Percentiles rank a stretch among this genome's conserved stretches.
phyloP scores from a whole-genome alignment of 2,113 vertebrate genomes.

The Bufo gargarizans region DNA sequence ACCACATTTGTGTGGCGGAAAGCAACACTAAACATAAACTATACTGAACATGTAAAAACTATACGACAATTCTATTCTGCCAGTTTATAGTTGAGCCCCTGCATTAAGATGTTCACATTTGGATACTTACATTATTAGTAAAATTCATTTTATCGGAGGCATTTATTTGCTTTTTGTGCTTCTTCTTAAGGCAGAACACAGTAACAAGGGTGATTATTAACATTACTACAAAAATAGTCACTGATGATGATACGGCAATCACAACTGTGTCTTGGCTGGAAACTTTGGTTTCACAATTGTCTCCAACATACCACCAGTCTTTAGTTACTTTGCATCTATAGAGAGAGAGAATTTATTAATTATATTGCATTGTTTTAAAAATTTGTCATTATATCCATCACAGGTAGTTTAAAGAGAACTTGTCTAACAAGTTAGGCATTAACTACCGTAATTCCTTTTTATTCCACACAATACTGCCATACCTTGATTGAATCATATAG shows the following conservation, averaged over 20 bases:
- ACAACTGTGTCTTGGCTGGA: conserved; percentile 70
- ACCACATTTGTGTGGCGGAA: too few relatives aligned
- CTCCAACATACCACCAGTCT: conserved; percentile 87
- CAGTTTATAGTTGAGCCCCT: not conserved
- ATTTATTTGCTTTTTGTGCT: conserved; percentile 58
- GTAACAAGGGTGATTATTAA: conserved; percentile 72
- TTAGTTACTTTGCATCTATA: conserved; percentile 80
- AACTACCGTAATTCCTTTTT: too few relatives aligned
- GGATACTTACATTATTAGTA: not conserved
- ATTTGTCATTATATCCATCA: too few relatives aligned
- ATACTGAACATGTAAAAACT: too few relatives aligned
- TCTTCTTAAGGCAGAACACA: conserved; percentile 68
- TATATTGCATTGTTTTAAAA: not conserved
- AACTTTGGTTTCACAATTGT: conserved; percentile 80
- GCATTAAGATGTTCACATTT: not conserved
- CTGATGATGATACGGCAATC: conserved; percentile 71
- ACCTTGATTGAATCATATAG: too few relatives aligned
- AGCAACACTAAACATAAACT: too few relatives aligned
- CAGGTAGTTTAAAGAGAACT: too few relatives aligned
- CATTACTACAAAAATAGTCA: conserved; percentile 72
- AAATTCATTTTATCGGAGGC: too few relatives aligned
- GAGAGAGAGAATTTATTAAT: not conserved
- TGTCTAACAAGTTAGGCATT: too few relatives aligned
- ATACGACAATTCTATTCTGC: not conserved
- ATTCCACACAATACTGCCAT: too few relatives aligned